A percentile compares a stretch with the other conserved stretches of the same genome.
Conservation (phyloP, 2,888 invertebrate species). For the Drosophila quinaria region DNA sequence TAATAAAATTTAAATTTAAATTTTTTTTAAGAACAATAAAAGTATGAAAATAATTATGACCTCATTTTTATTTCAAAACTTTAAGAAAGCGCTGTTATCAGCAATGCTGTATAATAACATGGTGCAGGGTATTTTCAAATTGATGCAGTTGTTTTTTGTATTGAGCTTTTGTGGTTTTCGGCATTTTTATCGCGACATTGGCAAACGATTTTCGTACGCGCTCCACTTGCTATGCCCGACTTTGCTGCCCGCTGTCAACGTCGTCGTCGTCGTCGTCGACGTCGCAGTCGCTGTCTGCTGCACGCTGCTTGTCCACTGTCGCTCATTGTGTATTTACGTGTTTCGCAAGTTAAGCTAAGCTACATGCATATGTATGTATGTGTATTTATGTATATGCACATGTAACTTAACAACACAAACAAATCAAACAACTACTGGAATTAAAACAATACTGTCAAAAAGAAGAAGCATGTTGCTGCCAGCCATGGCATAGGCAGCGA, state of each 20-base stretch:
- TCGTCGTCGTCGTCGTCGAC: not conserved
- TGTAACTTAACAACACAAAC: conserved; percentile 25
- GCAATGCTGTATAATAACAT: too few species aligned
- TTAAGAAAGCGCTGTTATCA: too few species aligned
- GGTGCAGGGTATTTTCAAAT: conserved; percentile 18
- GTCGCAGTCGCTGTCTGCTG: not conserved
- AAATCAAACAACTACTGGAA: conserved; percentile 45
- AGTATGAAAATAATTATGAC: too few species aligned
- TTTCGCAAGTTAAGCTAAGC: conserved; percentile 75
- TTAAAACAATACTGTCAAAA: conserved; percentile 59
- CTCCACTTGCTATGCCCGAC: conserved; percentile 75
- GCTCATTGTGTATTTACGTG: conserved; percentile 59
- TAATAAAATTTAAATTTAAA: too few species aligned
- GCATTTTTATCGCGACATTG: conserved; percentile 74
- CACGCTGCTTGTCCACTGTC: conserved; percentile 5
- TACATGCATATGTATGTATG: conserved; percentile 1
- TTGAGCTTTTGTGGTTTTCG: conserved; percentile 42
- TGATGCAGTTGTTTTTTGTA: not conserved
- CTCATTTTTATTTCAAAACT: too few species aligned
- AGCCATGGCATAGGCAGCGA: conserved; percentile 4
- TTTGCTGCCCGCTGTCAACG: not conserved
- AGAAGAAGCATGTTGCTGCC: conserved; percentile 31
- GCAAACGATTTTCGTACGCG: conserved; percentile 77
- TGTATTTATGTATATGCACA: too few species aligned
- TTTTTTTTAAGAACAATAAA: too few species aligned